Evolutionary conservation across 2,113 vertebrate species (phyloP).

Genomic region (Fukomys damarensis): DNA sequence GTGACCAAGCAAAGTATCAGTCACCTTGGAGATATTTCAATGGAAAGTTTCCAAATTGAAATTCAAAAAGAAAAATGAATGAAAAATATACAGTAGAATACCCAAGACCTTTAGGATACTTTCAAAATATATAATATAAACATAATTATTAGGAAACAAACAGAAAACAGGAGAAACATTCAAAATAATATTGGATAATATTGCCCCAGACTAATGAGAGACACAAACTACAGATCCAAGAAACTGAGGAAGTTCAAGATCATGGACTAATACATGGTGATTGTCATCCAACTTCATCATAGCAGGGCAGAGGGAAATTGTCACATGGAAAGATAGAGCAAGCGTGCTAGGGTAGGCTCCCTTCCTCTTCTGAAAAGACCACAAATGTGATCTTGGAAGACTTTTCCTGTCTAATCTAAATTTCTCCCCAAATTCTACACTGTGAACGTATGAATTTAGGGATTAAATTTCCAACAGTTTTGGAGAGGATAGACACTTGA

Average conservation of each 20-base stretch:
- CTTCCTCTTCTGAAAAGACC: not conserved
- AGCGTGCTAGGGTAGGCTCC: not conserved
- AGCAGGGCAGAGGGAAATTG: not conserved
- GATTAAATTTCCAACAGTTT: not conserved
- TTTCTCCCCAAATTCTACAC: not conserved
- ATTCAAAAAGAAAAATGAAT: not conserved
- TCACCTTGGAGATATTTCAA: not conserved
- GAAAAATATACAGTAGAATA: not conserved
- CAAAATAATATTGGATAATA: not conserved
- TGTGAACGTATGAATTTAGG: not conserved
- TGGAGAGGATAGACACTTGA: not conserved
- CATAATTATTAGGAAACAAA: not conserved
- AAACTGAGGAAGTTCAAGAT: not conserved
- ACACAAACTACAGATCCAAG: not conserved
- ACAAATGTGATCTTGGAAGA: too few species aligned
- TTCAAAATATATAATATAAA: not conserved
- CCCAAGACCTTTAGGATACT: not conserved
- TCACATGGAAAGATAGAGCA: not conserved
- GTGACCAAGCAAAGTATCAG: not conserved
- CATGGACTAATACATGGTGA: too few species aligned
- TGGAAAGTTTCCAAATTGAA: not conserved
- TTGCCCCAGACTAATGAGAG: not conserved
- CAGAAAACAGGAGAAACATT: not conserved
- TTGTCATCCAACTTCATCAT: not conserved
- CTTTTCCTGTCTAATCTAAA: not conserved